Percentiles rank a stretch among this genome's conserved stretches.
phyloP scores from a whole-genome alignment of 1,140 invertebrate genomes.

The Yoshiicerus persimilis region DNA sequence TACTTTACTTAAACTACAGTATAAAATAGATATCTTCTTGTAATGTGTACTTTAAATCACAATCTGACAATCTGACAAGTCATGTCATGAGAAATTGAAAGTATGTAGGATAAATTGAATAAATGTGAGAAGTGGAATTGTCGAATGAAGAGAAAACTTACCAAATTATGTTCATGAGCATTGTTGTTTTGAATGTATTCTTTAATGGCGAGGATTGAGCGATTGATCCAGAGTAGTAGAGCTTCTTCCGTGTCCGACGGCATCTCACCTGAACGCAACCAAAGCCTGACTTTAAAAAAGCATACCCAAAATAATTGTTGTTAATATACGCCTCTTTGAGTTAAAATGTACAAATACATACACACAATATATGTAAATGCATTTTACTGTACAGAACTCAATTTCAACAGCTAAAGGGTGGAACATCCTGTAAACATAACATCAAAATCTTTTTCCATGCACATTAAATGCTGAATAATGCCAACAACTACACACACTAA shows the following conservation, averaged over 20 bases:
- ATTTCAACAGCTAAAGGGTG: background rate
- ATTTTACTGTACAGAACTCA: conserved; percentile 13
- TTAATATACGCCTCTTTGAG: conserved; percentile 27
- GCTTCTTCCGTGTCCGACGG: conserved; percentile 80
- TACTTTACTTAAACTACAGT: too few species aligned
- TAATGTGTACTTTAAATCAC: too few species aligned
- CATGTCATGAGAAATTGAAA: background rate
- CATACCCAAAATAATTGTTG: conserved; percentile 38
- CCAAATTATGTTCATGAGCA: conserved; percentile 44
- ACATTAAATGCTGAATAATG: conserved; percentile 7
- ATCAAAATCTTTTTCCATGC: background rate
- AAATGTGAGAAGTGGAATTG: background rate
- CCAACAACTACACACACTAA: background rate
- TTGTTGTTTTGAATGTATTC: conserved; percentile 49
- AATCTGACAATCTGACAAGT: background rate
- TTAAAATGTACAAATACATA: conserved; percentile 40
- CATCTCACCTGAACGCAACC: conserved; percentile 56
- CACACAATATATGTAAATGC: background rate
- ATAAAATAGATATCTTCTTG: too few species aligned
- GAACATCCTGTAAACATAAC: background rate
- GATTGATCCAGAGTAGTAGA: conserved; percentile 87
- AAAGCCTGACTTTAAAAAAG: conserved; percentile 51
- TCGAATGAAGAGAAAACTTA: conserved; percentile 27
- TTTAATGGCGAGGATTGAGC: conserved; percentile 75
- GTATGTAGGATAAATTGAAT: background rate